These are phyloP conservation scores for Resseliella maxima DNA, from an alignment of 2,888 invertebrate species.

Conservation along the genomic window DNA sequence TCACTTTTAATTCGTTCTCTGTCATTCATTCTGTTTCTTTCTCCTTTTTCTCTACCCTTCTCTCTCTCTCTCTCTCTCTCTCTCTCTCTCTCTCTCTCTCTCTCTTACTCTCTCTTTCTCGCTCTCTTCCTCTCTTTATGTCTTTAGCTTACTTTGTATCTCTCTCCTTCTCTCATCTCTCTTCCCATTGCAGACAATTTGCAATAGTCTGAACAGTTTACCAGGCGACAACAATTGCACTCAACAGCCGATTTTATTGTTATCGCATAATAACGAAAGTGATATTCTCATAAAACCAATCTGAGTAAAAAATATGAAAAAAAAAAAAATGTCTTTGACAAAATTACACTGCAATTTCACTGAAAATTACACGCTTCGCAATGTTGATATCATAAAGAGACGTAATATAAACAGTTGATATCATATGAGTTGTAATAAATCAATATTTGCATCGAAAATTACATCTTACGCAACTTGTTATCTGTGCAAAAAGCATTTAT, in stretches of 20 bases:
- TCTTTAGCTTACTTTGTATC: too few relatives aligned
- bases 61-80: too few relatives aligned
- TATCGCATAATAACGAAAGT: neutral
- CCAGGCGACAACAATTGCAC: neutral
- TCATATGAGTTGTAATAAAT: conserved; percentile 5
- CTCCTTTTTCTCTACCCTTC: too few relatives aligned
- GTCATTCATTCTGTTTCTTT: neutral
- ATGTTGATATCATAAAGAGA: neutral
- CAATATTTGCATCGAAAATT: conserved; percentile 36
- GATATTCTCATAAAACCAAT: conserved; percentile 25
- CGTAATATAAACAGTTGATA: neutral
- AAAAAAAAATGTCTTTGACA: neutral
- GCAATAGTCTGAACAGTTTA: neutral
- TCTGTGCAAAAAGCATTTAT: neutral
- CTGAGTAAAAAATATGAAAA: neutral
- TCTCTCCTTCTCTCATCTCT: too few relatives aligned
- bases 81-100: too few relatives aligned
- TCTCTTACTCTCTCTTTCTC: too few relatives aligned
- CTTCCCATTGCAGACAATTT: neutral
- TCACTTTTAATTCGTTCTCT: too few relatives aligned
- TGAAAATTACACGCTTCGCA: neutral
- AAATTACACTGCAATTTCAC: neutral
- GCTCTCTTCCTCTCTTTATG: too few relatives aligned
- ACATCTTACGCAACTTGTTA: neutral
- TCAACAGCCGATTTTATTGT: neutral